Evolutionary conservation across 2,113 vertebrate genomes (phyloP).

Genomic region (Siniperca knerii): DNA sequence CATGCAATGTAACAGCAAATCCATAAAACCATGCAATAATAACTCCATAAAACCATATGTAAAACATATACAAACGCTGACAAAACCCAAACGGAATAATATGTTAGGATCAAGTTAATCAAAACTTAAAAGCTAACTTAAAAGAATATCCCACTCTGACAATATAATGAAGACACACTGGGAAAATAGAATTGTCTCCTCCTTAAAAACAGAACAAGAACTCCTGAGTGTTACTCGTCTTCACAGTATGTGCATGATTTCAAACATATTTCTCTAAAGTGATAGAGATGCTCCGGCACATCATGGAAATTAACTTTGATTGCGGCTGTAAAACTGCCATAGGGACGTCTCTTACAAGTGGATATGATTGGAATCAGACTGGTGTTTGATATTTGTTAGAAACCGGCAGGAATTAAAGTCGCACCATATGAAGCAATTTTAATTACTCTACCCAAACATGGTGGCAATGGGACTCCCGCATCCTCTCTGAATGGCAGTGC

Average conservation of each 20-base stretch:
- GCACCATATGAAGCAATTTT: slow-evolving; percentile 77
- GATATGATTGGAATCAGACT: slow-evolving; percentile 69
- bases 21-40: no score
- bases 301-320: slow-evolving; percentile 71
- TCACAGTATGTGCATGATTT: slow-evolving; percentile 46
- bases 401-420: slow-evolving; percentile 74
- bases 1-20: no score
- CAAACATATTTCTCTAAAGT: slow-evolving; percentile 51
- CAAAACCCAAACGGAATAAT: no score
- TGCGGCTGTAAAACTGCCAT: slow-evolving; percentile 52
- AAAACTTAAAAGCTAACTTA: no score
- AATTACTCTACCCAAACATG: slow-evolving; percentile 76
- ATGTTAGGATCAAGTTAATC: no score
- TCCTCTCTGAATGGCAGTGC: slow-evolving; percentile 58
- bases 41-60: no score
- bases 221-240: slow-evolving; percentile 8
- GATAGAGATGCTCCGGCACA: slow-evolving; percentile 31
- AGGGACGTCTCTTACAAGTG: slow-evolving; percentile 42
- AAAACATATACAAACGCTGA: no score
- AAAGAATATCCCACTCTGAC: no score
- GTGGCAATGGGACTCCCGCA: slow-evolving; percentile 52
- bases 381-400: slow-evolving; percentile 70
- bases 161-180: slow-evolving; percentile 13
- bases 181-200: not conserved
- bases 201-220: slow-evolving; percentile 19